These are phyloP conservation scores for Spilosoma lubricipeda DNA, from an alignment of 2,888 invertebrate genomes.

Conservation along the genomic window DNA sequence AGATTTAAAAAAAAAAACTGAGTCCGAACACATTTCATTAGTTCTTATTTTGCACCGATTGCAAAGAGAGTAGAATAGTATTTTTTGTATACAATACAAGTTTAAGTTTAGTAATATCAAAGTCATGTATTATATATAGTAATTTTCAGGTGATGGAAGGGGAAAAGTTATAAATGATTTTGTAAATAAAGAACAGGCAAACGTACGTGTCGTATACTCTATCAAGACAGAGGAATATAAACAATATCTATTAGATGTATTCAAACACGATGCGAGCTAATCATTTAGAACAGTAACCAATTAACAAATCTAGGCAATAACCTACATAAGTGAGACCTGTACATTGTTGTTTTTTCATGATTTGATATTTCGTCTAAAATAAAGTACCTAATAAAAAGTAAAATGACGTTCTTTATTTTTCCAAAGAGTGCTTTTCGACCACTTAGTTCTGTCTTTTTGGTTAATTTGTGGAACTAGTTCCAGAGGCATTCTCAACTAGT, in stretches of 20 bases:
- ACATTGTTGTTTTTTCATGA: neutral
- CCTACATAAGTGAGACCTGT: neutral
- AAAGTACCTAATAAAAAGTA: neutral
- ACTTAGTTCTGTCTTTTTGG: too few relatives aligned
- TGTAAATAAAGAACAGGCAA: slow-evolving; percentile 64
- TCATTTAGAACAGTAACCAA: neutral
- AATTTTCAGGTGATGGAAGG: slow-evolving; percentile 48
- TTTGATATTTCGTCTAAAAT: neutral
- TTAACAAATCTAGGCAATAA: neutral
- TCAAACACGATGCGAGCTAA: slow-evolving; percentile 43
- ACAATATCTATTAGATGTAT: slow-evolving; percentile 65
- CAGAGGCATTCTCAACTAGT: too few relatives aligned
- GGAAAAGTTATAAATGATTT: slow-evolving; percentile 67
- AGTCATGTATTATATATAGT: neutral
- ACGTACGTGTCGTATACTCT: slow-evolving; percentile 67
- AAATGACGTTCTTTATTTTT: neutral
- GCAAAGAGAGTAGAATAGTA: too few relatives aligned
- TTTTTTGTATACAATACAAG: too few relatives aligned
- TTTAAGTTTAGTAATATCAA: neutral
- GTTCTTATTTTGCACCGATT: neutral
- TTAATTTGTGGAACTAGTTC: neutral
- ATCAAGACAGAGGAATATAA: slow-evolving; percentile 66
- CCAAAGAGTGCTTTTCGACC: neutral
- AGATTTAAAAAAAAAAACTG: too few relatives aligned
- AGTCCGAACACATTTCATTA: neutral